Percentiles rank a stretch among this genome's conserved stretches.
These are phyloP conservation scores for Sylvietta virens DNA, from an alignment of 2,113 vertebrate genomes.

Conservation along the genomic window DNA sequence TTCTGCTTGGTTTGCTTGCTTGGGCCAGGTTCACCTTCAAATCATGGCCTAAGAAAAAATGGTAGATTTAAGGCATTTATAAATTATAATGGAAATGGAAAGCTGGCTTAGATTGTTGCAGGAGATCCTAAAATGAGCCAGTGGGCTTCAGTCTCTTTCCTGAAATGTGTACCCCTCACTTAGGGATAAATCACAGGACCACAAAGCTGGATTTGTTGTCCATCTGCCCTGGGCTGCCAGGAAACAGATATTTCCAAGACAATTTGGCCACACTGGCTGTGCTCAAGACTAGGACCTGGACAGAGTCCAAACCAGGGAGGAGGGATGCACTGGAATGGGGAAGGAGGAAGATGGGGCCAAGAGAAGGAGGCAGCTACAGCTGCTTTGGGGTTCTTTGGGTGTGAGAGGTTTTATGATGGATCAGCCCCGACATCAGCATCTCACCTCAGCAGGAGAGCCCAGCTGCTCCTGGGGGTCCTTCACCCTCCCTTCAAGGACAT, in stretches of 20 bases:
- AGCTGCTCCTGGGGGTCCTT: neutral
- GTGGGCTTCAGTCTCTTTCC: neutral
- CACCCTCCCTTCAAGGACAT: neutral
- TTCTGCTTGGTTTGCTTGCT: neutral
- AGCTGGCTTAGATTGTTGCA: neutral
- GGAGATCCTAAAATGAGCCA: neutral
- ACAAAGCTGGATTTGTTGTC: neutral
- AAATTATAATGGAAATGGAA: neutral
- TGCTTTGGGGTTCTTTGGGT: neutral
- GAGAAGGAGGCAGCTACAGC: neutral
- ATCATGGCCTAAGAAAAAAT: neutral
- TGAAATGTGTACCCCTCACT: neutral
- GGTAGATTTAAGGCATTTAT: neutral
- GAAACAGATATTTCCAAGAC: too few relatives aligned
- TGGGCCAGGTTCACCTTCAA: neutral
- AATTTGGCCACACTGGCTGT: neutral
- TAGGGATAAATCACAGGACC: neutral
- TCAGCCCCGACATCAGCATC: neutral
- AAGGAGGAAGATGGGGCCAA: neutral
- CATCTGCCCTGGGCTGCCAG: neutral
- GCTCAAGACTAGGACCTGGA: fast-evolving
- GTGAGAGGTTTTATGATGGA: neutral
- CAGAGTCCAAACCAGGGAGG: neutral
- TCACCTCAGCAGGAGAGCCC: neutral
- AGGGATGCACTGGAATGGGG: neutral